Conservation (phyloP, 2,888 invertebrate genomes). For the Gryllus longicercus region DNA sequence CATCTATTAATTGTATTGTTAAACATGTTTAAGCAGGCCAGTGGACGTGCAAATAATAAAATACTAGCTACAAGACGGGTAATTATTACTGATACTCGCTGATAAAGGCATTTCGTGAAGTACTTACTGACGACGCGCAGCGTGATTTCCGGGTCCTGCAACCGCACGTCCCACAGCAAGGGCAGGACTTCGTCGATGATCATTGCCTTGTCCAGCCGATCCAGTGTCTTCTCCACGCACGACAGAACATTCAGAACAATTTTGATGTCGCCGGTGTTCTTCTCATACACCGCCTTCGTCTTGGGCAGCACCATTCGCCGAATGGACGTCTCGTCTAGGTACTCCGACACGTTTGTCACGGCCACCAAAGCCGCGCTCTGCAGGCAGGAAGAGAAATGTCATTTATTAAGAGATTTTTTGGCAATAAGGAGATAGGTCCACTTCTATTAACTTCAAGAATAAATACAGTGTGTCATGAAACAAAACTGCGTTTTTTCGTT, state of each 20-base stretch:
- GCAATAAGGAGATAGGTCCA: too few species aligned
- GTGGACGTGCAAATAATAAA: too few species aligned
- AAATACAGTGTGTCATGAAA: too few species aligned
- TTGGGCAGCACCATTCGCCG: constrained; percentile 77
- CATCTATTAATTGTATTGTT: too few species aligned
- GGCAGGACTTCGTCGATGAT: constrained; percentile 89
- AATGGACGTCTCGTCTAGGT: constrained; percentile 77
- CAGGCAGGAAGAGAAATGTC: constrained; percentile 37
- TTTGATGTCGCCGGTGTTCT: constrained; percentile 73
- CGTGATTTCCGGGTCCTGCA: constrained; percentile 85
- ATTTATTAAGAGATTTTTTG: too few species aligned
- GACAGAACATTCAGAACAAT: constrained; percentile 74
- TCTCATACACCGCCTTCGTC: constrained; percentile 75
- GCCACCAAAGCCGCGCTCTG: constrained; percentile 87
- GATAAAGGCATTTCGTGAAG: neutral
- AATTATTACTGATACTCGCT: too few species aligned
- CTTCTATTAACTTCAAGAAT: too few species aligned
- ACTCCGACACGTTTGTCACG: constrained; percentile 78
- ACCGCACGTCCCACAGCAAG: constrained; percentile 77
- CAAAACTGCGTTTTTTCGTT: too few species aligned
- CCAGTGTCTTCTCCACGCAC: constrained; percentile 76
- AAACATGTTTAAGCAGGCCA: too few species aligned
- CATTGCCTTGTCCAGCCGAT: constrained; percentile 79
- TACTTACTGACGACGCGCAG: constrained; percentile 91
- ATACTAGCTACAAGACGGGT: too few species aligned